These are phyloP conservation scores for Antrozous pallidus DNA, from an alignment of 2,797 vertebrate species.

Conservation along the genomic window DNA sequence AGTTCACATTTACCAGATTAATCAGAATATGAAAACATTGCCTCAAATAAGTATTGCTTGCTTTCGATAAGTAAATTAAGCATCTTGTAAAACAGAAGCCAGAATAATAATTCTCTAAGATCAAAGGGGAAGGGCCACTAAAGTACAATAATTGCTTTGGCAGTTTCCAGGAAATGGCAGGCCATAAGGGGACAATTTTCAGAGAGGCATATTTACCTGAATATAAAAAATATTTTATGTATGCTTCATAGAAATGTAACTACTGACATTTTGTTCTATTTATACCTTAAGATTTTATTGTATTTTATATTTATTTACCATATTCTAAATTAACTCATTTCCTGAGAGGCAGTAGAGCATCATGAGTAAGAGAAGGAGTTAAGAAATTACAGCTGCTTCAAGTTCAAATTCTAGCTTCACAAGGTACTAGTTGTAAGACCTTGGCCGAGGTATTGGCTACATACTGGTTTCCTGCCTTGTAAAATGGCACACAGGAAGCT, in stretches of 20 bases:
- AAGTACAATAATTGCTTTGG: not conserved
- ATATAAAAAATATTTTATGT: not conserved
- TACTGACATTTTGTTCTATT: not conserved
- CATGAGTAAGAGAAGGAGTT: not conserved
- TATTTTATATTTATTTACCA: not conserved
- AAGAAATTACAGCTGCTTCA: slow-evolving; percentile 5
- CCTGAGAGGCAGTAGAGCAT: not conserved
- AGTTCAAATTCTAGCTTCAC: not conserved
- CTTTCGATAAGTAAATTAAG: slow-evolving; percentile 1
- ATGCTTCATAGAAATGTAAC: not conserved
- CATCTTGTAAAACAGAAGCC: not conserved
- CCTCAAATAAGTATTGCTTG: not conserved
- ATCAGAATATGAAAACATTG: not conserved
- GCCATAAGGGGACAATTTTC: not conserved
- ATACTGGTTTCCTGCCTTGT: slow-evolving; percentile 4
- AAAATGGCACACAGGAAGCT: not conserved
- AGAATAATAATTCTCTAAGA: slow-evolving; percentile 21
- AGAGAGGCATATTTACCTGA: not conserved
- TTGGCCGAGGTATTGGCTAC: not conserved
- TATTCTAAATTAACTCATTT: slow-evolving; percentile 27
- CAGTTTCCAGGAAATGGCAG: slow-evolving; percentile 2
- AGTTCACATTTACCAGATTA: not conserved
- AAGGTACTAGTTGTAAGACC: not conserved
- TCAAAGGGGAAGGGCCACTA: not conserved
- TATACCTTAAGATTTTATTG: not conserved